phyloP scores from a whole-genome alignment of 30 jellyfish, hydroid and myxozoan species.

The Aurelia coerulea region DNA sequence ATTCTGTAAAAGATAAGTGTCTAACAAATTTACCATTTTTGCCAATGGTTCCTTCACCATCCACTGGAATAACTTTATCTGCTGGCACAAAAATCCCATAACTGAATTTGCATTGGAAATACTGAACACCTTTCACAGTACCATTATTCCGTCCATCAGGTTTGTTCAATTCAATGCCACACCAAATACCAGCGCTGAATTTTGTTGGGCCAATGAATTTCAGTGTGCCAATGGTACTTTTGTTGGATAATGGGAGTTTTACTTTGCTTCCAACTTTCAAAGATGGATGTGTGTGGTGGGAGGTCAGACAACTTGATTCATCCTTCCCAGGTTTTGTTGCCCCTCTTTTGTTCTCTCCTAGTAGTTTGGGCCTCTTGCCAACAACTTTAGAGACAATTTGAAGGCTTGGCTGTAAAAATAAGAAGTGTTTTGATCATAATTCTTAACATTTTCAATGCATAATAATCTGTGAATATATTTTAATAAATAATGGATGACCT shows the following conservation, averaged over 20 bases:
- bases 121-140: conserved; percentile 86
- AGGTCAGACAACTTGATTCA: background rate
- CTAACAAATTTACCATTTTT: too few relatives aligned
- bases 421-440: background rate
- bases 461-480: too few relatives aligned
- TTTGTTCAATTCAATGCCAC: conserved; percentile 81
- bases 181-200: conserved; percentile 87
- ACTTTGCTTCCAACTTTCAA: conserved; percentile 73
- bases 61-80: conserved; percentile 62
- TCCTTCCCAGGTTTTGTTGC: background rate
- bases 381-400: conserved; percentile 64
- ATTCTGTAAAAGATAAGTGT: too few relatives aligned
- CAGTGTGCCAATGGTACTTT: conserved; percentile 58
- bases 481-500: too few relatives aligned
- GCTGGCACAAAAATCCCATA: conserved; percentile 91
- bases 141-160: conserved; percentile 90
- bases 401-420: conserved; percentile 60
- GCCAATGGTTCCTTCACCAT: conserved; percentile 5
- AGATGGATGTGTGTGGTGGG: background rate
- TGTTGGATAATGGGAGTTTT: conserved; percentile 63
- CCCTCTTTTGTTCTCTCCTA: conserved; percentile 9
- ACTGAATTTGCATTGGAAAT: conserved; percentile 78
- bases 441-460: too few relatives aligned
- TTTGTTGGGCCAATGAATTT: conserved; percentile 81
- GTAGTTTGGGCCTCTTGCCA: conserved; percentile 36